Conservation (phyloP, 2,113 vertebrate genomes). For the Macaca mulatta region DNA sequence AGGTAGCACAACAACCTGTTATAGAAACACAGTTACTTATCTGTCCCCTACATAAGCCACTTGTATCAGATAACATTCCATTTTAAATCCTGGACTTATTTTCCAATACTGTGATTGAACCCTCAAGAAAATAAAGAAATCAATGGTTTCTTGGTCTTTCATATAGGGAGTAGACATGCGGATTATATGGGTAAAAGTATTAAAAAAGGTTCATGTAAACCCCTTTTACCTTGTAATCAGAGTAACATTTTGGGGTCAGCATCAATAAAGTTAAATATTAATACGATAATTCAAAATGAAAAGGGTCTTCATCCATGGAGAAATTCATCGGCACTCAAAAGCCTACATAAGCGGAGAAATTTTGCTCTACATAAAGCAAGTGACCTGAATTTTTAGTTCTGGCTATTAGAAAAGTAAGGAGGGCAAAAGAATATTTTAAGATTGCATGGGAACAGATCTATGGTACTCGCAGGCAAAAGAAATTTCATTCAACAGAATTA, state of each 20-base stretch:
- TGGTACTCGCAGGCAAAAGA: constrained; percentile 31
- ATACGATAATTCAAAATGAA: constrained; percentile 46
- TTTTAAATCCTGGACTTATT: neutral
- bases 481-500: constrained; percentile 68
- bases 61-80: neutral
- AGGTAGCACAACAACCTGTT: neutral
- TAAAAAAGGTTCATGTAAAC: neutral
- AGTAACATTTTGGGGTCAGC: neutral
- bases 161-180: neutral
- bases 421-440: neutral
- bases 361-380: neutral
- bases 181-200: neutral
- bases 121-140: constrained; percentile 25
- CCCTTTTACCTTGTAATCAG: neutral
- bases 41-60: neutral
- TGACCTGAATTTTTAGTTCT: constrained; percentile 36
- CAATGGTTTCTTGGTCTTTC: neutral
- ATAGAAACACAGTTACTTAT: neutral
- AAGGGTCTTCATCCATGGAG: neutral
- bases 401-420: neutral
- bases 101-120: neutral
- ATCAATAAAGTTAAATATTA: constrained; percentile 1
- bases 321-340: neutral
- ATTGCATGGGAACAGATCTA: constrained; percentile 63
- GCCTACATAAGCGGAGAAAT: neutral